phyloP scores from a whole-genome alignment of 2,888 invertebrate species.

The Hypolimnas misippus region DNA sequence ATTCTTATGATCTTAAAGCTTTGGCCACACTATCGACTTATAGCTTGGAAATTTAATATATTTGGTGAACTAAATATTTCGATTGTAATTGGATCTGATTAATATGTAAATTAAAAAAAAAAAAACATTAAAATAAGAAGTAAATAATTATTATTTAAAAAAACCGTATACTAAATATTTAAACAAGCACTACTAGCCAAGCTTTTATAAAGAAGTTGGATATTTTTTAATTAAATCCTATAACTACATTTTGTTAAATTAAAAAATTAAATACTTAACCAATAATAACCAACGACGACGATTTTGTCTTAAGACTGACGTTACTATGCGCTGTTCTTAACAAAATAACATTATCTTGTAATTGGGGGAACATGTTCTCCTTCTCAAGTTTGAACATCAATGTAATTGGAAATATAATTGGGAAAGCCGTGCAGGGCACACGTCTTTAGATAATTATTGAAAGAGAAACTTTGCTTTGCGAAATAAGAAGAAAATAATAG shows the following conservation, averaged over 20 bases:
- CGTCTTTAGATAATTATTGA: conserved; percentile 4
- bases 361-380: conserved; percentile 36
- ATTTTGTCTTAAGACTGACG: conserved; percentile 4
- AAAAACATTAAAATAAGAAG: too few relatives aligned
- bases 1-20: background rate
- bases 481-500: background rate
- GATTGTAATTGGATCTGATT: too few relatives aligned
- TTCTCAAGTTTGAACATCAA: conserved; percentile 31
- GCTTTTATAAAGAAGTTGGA: too few relatives aligned
- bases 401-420: conserved; percentile 43
- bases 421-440: conserved; percentile 16
- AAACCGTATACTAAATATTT: too few relatives aligned
- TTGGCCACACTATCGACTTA: background rate
- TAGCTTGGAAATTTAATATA: too few relatives aligned
- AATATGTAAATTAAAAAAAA: too few relatives aligned
- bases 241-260: background rate
- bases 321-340: conserved; percentile 18
- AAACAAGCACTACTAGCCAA: too few relatives aligned
- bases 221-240: too few relatives aligned
- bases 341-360: conserved; percentile 39
- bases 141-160: too few relatives aligned
- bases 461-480: background rate
- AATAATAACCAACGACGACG: background rate
- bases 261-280: background rate
- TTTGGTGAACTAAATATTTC: too few relatives aligned